Conservation (phyloP, 2,113 vertebrate genomes). For the Hoplias malabaricus region DNA sequence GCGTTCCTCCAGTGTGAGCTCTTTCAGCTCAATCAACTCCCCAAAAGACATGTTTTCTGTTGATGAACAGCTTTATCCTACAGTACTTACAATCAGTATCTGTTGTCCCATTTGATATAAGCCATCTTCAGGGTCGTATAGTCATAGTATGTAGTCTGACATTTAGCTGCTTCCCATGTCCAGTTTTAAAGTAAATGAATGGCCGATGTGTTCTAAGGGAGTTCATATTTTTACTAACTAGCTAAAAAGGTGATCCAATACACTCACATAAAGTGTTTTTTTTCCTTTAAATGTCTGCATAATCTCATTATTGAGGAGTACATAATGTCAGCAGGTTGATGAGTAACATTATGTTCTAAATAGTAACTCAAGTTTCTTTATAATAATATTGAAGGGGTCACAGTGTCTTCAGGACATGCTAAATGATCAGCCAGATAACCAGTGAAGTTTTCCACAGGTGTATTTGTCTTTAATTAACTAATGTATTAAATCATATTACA, state of each 20-base stretch:
- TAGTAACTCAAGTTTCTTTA: too few species aligned
- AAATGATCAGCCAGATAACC: too few species aligned
- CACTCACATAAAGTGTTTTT: too few species aligned
- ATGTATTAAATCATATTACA: too few species aligned
- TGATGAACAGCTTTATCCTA: neutral
- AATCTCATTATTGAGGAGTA: too few species aligned
- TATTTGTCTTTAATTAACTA: too few species aligned
- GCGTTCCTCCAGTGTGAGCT: constrained; percentile 70
- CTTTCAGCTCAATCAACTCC: constrained; percentile 81
- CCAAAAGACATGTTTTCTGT: constrained; percentile 75
- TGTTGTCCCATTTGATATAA: neutral
- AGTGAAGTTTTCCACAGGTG: too few species aligned
- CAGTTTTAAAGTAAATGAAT: neutral
- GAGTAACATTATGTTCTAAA: too few species aligned
- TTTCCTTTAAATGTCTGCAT: too few species aligned
- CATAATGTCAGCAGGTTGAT: too few species aligned
- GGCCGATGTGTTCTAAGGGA: neutral
- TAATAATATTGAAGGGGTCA: too few species aligned
- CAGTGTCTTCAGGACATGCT: too few species aligned
- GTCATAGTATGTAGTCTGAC: constrained; percentile 3
- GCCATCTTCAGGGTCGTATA: neutral
- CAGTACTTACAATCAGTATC: neutral
- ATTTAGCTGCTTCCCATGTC: neutral
- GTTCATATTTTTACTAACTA: neutral
- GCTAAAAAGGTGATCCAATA: neutral